A percentile compares a stretch with the other conserved stretches of the same genome.
Evolutionary conservation across 2,113 vertebrate species (phyloP).

Genomic region (Morone chrysops): DNA sequence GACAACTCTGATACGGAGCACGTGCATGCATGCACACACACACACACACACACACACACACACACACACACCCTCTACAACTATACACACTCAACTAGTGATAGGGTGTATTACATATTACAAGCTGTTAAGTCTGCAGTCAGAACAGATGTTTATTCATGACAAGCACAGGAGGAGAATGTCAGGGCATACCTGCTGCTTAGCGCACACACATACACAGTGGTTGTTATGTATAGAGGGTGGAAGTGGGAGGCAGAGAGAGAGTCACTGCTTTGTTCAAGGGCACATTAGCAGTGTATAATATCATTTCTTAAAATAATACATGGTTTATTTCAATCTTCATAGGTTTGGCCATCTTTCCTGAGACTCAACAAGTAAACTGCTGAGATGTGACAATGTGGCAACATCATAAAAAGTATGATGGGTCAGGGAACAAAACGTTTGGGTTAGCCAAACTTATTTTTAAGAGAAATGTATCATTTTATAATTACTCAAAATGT

Average conservation of each 20-base stretch:
- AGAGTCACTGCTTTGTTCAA: neutral
- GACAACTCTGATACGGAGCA: conserved; percentile 61
- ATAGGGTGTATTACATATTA: conserved; percentile 67
- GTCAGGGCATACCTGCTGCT: conserved; percentile 54
- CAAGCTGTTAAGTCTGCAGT: conserved; percentile 68
- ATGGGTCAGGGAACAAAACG: no score
- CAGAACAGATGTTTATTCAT: conserved; percentile 72
- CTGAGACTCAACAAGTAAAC: no score
- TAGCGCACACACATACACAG: neutral
- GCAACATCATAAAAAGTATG: no score
- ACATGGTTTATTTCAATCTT: no score
- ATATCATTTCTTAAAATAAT: neutral
- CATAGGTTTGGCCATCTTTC: no score
- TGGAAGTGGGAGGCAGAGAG: neutral
- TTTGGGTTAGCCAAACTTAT: no score
- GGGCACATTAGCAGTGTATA: neutral
- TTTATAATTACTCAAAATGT: no score
- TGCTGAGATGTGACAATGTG: no score
- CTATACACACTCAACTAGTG: conserved; percentile 33
- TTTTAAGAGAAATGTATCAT: no score
- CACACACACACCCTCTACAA: conserved; percentile 9
- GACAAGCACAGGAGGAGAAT: conserved; percentile 49
- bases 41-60: conserved; percentile 24
- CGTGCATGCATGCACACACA: conserved; percentile 38
- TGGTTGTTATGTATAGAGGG: neutral